phyloP scores from a whole-genome alignment of 2,888 invertebrate genomes.

The Carabus problematicus region DNA sequence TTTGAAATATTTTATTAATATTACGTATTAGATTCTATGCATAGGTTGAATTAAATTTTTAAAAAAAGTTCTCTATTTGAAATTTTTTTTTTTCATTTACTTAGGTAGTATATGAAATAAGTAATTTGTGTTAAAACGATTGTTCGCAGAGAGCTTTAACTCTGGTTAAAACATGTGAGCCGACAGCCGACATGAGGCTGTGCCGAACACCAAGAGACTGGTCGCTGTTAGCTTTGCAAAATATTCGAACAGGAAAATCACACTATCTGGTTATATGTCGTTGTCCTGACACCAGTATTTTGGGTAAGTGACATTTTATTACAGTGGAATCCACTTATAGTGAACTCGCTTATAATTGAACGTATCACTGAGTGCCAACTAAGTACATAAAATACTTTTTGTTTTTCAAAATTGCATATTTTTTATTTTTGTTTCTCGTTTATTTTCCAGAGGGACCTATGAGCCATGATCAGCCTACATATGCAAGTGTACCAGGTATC shows the following conservation, averaged over 20 bases:
- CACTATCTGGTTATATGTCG: constrained; percentile 92
- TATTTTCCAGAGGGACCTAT: constrained; percentile 82
- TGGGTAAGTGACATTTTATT: constrained; percentile 67
- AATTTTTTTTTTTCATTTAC: no score
- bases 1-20: no score
- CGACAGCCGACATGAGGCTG: constrained; percentile 88
- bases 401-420: no score
- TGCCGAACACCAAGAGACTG: constrained; percentile 89
- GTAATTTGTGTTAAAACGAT: constrained; percentile 17
- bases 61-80: no score
- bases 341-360: no score
- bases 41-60: no score
- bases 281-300: constrained; percentile 83
- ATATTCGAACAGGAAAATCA: constrained; percentile 90
- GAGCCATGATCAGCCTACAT: constrained; percentile 92
- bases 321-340: no score
- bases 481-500: constrained; percentile 92
- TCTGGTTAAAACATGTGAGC: constrained; percentile 91
- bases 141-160: constrained; percentile 76
- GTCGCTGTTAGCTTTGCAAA: constrained; percentile 89
- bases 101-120: not conserved
- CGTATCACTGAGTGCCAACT: no score
- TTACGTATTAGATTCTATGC: no score
- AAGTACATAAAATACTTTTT: no score
- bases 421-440: no score